Evolutionary conservation across 1,140 invertebrate genomes (phyloP), one percentile per base, ranked within the genome.

Genomic region (Drosophila varians): DNA sequence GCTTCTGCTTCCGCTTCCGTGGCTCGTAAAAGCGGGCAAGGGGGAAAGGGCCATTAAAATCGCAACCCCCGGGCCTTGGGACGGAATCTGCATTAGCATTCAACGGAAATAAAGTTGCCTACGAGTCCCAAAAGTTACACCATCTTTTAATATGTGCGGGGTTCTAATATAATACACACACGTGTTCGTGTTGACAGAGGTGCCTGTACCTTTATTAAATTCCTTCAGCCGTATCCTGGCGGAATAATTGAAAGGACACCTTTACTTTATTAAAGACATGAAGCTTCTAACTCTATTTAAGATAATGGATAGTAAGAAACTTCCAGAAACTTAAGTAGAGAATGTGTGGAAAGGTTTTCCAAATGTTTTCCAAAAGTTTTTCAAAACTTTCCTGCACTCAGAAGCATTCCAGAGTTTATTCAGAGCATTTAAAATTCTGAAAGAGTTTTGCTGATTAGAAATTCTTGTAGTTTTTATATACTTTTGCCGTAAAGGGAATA

Each of bases 51-150:
- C 57, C 73, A 80, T 87, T 64, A 82, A 74, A 54, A 66, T 82
- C 74, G 62, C 82, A 82, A 86, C 82, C 82, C 80, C 65, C 69
- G 46, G 74, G 66, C 61, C 23, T 34, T 36, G 47, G 54, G 34
- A 47, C 47, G 54, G 72, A 86, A 80, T 77, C 72, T 69, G 82
- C 80, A 86, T 86, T 87, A 86, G 82, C 80, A 87, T 86, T 74
- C 77, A 62, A 55, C 62, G 62, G 55, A 69, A 80, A 77, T 86
- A 87, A 64, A 69, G 58, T 87, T 80, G 68, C 76, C 65, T 83
- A 66, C 70, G 56, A 66, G 57, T 70, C 70, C 71, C 80, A 64
- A 65, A 68, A 48, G 46, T 53, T 75, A 60, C 61, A 55, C 64
- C 43, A 49, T 62, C 54, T 23, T 49, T 38, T 47, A 14, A 55